Evolutionary conservation across 2,113 vertebrate species (phyloP).

Genomic region (Choloepus hoffmanni): DNA sequence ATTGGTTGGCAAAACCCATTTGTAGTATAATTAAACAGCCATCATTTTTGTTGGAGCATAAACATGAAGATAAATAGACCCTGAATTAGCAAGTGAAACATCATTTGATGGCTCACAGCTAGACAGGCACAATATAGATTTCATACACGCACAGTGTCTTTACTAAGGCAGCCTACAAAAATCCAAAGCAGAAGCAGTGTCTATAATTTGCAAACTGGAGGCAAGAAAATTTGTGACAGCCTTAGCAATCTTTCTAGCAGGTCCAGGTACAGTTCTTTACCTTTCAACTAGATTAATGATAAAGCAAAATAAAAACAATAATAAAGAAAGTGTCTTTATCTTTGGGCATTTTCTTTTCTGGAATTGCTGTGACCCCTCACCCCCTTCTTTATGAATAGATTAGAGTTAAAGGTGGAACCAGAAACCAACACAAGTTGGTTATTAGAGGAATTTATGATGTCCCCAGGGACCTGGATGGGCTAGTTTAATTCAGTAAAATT

Average conservation of each 20-base stretch:
- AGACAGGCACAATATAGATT: constrained; percentile 30
- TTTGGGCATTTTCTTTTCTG: constrained; percentile 44
- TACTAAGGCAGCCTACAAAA: constrained; percentile 25
- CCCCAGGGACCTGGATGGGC: background rate
- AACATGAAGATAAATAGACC: constrained; percentile 78
- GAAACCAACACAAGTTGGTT: background rate
- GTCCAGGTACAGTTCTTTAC: background rate
- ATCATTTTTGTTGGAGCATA: constrained; percentile 81
- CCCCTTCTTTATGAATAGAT: background rate
- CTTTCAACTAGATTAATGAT: background rate
- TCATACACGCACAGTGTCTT: constrained; percentile 1
- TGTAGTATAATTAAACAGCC: constrained; percentile 80
- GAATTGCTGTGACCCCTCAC: background rate
- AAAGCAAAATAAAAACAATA: background rate
- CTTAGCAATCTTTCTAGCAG: background rate
- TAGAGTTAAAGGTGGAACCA: constrained; percentile 5
- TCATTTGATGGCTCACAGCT: background rate
- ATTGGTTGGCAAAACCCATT: constrained; percentile 81
- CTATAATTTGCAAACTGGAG: background rate
- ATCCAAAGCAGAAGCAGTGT: constrained; percentile 38
- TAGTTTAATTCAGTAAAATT: constrained; percentile 55
- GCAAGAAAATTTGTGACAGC: background rate
- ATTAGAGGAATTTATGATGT: constrained; percentile 40
- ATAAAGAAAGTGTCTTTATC: background rate
- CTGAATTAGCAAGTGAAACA: constrained; percentile 70